Conservation (phyloP, 1,140 invertebrate genomes). For the Kradibia gibbosae region DNA sequence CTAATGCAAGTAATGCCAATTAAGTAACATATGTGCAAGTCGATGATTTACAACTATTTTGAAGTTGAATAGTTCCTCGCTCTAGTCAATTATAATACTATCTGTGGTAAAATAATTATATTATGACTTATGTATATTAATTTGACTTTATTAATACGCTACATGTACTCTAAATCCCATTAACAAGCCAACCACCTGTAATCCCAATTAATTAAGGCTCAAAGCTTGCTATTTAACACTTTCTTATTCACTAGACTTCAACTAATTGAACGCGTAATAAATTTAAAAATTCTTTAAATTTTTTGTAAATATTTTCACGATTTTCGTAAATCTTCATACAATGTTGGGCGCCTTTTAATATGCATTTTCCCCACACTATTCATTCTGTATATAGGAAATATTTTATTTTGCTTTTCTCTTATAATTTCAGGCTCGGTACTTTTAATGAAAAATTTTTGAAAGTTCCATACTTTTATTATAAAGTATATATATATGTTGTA, state of each 20-base stretch:
- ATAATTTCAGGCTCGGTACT: neutral
- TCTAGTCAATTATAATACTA: neutral
- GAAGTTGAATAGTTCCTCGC: neutral
- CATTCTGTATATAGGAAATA: neutral
- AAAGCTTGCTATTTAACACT: neutral
- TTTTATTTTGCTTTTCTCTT: neutral
- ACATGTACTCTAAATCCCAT: neutral
- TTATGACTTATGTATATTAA: neutral
- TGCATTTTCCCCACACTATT: no score
- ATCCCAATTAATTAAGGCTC: neutral
- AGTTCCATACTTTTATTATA: neutral
- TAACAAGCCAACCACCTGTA: neutral
- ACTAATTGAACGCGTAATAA: neutral
- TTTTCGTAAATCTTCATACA: neutral
- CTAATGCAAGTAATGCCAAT: neutral
- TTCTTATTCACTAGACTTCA: neutral
- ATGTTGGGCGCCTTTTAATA: no score
- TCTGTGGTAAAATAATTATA: neutral
- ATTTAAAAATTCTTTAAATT: neutral
- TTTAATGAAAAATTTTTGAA: constrained; percentile 15
- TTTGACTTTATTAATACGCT: neutral
- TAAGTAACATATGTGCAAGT: neutral
- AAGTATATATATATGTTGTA: constrained; percentile 3
- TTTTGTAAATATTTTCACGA: neutral
- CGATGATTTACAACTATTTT: neutral